These are phyloP conservation scores for Drosophila ohnishii DNA, from an alignment of 1,140 invertebrate species.

Conservation along the genomic window DNA sequence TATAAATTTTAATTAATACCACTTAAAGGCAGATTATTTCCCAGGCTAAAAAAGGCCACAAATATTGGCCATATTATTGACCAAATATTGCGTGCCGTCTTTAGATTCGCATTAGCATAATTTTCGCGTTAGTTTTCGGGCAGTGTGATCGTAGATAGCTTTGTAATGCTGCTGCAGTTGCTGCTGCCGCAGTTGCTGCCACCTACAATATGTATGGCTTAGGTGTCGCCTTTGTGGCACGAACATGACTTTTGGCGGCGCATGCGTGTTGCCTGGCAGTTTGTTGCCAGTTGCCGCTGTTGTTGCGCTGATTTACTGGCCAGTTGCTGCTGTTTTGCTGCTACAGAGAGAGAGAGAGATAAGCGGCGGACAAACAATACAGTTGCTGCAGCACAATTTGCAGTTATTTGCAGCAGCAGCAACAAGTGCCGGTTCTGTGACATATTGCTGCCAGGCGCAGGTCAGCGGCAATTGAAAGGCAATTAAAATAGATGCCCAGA, in stretches of 20 bases:
- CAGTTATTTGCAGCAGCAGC: conserved; percentile 72
- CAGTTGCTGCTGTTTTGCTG: conserved; percentile 39
- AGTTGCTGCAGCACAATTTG: conserved; percentile 74
- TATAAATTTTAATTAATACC: too few relatives aligned
- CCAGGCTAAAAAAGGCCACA: not conserved
- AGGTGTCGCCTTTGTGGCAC: conserved; percentile 77
- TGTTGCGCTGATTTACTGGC: conserved; percentile 70
- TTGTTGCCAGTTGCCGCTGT: conserved; percentile 64
- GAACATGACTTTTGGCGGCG: conserved; percentile 81
- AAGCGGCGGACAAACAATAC: conserved; percentile 73
- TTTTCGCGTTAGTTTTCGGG: conserved; percentile 39
- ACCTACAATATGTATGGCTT: conserved; percentile 80
- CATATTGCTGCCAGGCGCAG: conserved; percentile 60
- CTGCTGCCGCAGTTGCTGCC: conserved; percentile 56
- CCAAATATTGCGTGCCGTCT: conserved; percentile 31
- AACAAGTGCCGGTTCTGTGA: conserved; percentile 63
- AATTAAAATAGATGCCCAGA: conserved; percentile 68
- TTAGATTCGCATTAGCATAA: conserved; percentile 27
- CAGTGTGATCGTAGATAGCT: conserved; percentile 39
- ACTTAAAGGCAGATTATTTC: not conserved
- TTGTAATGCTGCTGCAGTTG: conserved; percentile 22
- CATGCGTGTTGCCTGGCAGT: conserved; percentile 79
- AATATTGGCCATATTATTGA: conserved; percentile 6
- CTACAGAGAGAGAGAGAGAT: conserved; percentile 30
- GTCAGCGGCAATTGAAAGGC: conserved; percentile 70